These are phyloP conservation scores for Semotilus atromaculatus DNA, from an alignment of 2,797 vertebrate genomes.

Conservation along the genomic window DNA sequence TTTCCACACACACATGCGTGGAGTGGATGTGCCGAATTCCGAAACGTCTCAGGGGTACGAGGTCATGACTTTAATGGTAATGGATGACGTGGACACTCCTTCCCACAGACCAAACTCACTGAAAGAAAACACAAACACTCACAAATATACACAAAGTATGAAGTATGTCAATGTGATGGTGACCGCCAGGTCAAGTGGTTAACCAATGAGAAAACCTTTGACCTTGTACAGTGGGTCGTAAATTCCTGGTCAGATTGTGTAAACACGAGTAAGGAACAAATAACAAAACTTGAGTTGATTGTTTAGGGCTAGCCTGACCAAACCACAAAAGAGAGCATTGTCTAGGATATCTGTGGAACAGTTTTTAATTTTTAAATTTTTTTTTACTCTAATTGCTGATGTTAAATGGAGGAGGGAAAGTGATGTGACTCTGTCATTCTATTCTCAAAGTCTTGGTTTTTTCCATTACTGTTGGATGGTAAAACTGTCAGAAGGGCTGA, in stretches of 20 bases:
- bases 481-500: background rate
- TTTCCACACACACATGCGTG: constrained; percentile 18
- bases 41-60: constrained; percentile 37
- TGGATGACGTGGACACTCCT: constrained; percentile 43
- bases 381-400: background rate
- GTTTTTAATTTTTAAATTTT: background rate
- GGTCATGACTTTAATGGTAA: constrained; percentile 51
- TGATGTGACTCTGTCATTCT: constrained; percentile 1
- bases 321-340: constrained; percentile 46
- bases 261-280: constrained; percentile 56
- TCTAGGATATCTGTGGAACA: constrained; percentile 9
- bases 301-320: constrained; percentile 44
- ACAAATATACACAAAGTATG: constrained; percentile 35
- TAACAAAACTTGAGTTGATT: constrained; percentile 53
- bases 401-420: constrained; percentile 37
- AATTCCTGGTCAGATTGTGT: constrained; percentile 43
- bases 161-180: constrained; percentile 46
- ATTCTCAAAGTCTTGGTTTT: constrained; percentile 31
- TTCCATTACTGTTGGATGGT: background rate
- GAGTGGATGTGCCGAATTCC: constrained; percentile 43
- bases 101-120: constrained; percentile 34
- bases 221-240: constrained; percentile 48
- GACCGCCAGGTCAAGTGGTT: constrained; percentile 50
- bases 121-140: constrained; percentile 2
- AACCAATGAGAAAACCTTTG: constrained; percentile 49